Conservation (phyloP, 2,797 vertebrate species). For the Diplodus sargus region DNA sequence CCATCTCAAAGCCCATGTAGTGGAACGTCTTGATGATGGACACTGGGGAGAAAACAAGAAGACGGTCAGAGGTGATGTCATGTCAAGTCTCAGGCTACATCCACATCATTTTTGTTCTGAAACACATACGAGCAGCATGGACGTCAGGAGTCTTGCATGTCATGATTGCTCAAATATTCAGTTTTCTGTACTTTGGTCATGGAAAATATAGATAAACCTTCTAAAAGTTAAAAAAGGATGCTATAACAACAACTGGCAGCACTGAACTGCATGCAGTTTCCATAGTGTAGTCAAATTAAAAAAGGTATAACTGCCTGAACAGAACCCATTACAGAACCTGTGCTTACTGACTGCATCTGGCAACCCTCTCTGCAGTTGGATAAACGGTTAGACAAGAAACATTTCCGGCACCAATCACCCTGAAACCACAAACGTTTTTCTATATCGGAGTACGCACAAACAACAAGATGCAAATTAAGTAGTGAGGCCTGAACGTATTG, state of each 20-base stretch:
- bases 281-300: neutral
- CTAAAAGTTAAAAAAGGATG: no score
- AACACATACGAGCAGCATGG: no score
- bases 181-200: no score
- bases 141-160: no score
- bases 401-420: no score
- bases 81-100: no score
- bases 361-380: neutral
- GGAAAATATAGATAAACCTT: no score
- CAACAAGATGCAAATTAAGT: neutral
- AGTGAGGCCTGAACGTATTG: neutral
- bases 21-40: conserved; percentile 94
- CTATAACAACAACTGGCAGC: neutral
- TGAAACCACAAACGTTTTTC: neutral
- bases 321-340: neutral
- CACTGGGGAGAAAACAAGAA: conserved; percentile 69
- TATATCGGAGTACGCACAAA: neutral
- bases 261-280: neutral
- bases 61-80: neutral
- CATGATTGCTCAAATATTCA: no score
- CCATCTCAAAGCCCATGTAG: conserved; percentile 95
- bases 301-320: neutral
- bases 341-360: neutral
- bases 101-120: no score
- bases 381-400: neutral